Conservation (phyloP, 2,113 vertebrate genomes). For the Syngnathoides biaculeatus region DNA sequence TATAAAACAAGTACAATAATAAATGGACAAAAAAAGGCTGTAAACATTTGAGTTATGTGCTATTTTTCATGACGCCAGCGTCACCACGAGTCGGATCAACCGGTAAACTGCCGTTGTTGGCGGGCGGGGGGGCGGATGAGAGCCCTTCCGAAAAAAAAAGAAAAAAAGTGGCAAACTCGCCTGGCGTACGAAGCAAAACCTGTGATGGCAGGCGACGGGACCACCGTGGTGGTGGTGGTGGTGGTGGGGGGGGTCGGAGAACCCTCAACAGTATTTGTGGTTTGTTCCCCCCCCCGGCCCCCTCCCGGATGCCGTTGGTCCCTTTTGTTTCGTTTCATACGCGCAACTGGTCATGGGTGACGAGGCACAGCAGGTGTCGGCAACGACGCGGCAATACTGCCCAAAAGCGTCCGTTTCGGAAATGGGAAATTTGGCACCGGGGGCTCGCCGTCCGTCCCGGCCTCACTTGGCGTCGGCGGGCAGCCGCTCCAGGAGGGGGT, state of each 20-base stretch:
- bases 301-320: conserved; percentile 43
- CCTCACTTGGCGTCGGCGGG: conserved; percentile 68
- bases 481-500: conserved; percentile 84
- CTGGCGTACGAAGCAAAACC: conserved; percentile 54
- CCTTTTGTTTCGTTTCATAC: conserved; percentile 40
- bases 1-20: conserved; percentile 88
- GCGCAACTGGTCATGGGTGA: conserved; percentile 47
- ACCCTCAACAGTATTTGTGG: conserved; percentile 44
- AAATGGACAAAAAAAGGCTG: conserved; percentile 84
- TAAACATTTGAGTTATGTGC: conserved; percentile 91
- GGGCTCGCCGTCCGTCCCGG: not conserved
- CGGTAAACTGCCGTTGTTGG: conserved; percentile 55
- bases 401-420: no score
- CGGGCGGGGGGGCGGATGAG: conserved; percentile 60
- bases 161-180: conserved; percentile 19
- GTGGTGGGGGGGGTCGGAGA: conserved; percentile 46
- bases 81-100: conserved; percentile 76
- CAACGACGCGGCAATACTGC: no score
- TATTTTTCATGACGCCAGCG: conserved; percentile 88
- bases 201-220: conserved; percentile 48
- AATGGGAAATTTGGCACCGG: conserved; percentile 32
- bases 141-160: conserved; percentile 39
- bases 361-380: conserved; percentile 61
- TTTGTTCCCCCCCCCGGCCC: conserved; percentile 22
- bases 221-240: conserved; percentile 57